Conservation (phyloP, 2,797 vertebrate species). For the Gobio occitaniae region DNA sequence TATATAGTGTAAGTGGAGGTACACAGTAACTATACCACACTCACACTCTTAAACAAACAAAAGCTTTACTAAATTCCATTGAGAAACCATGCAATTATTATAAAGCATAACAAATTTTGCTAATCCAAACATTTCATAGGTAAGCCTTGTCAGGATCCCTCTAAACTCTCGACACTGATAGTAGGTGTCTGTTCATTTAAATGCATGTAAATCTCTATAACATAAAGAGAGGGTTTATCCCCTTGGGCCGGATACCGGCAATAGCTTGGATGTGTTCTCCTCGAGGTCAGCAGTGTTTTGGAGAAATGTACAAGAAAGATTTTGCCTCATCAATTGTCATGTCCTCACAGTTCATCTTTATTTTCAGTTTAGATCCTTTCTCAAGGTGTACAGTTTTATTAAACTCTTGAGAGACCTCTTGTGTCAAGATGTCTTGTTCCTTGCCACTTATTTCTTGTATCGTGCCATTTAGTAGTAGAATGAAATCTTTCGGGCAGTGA, state of each 20-base stretch:
- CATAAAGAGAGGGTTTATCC: slow-evolving; percentile 14
- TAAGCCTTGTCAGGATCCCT: not conserved
- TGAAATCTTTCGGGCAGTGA: rapidly evolving
- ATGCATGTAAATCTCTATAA: slow-evolving; percentile 13
- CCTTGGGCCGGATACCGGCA: slow-evolving; percentile 27
- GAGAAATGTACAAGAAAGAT: not conserved
- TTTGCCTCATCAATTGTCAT: not conserved
- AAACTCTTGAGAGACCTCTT: rapidly evolving
- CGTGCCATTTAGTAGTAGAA: rapidly evolving
- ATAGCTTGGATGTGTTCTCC: not conserved
- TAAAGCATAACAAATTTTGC: not conserved
- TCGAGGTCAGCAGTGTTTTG: not conserved
- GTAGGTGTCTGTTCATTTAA: not conserved
- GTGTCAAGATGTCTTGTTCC: rapidly evolving
- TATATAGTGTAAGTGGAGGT: not conserved
- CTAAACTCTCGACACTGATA: not conserved
- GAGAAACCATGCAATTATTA: not conserved
- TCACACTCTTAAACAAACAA: not conserved
- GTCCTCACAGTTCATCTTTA: rapidly evolving
- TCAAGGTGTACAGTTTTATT: rapidly evolving
- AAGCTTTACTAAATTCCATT: not conserved
- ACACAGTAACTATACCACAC: not conserved
- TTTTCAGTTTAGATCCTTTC: not conserved
- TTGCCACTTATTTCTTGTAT: rapidly evolving
- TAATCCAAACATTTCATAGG: not conserved